Evolutionary conservation across 2,797 vertebrate species (phyloP).

Genomic region (Poeciliopsis infans): DNA sequence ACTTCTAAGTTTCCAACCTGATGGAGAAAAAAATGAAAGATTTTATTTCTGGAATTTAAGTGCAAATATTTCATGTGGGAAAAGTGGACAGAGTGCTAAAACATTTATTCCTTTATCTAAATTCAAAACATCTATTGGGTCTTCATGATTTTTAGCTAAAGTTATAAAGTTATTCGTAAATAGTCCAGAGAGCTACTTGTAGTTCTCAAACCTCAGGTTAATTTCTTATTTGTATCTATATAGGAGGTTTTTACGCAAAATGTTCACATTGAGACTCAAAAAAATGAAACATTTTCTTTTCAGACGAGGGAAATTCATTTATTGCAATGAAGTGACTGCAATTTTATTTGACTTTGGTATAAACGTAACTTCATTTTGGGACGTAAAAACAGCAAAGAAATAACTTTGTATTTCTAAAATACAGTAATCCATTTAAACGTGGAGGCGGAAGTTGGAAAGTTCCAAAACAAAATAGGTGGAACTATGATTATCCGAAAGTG

Average conservation of each 20-base stretch:
- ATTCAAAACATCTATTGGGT: background rate
- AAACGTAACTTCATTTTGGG: background rate
- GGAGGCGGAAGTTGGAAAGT: background rate
- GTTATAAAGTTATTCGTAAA: background rate
- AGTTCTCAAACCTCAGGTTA: background rate
- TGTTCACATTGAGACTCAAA: background rate
- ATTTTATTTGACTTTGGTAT: background rate
- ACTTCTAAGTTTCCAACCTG: background rate
- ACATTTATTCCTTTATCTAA: background rate
- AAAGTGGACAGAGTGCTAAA: background rate
- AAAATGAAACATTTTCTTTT: background rate
- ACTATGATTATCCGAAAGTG: rapidly evolving
- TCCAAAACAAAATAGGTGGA: background rate
- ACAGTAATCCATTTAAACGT: constrained; percentile 1
- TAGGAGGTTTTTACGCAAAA: too few relatives aligned
- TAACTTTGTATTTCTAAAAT: background rate
- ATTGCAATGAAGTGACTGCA: background rate
- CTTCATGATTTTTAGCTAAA: background rate
- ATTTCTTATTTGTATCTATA: background rate
- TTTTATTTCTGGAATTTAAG: background rate
- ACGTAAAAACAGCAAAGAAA: background rate
- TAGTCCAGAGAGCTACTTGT: background rate
- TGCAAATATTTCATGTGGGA: background rate
- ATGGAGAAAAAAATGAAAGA: background rate
- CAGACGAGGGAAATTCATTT: background rate